Evolutionary conservation across 2,888 invertebrate genomes (phyloP).

Genomic region (Suillia variegata): DNA sequence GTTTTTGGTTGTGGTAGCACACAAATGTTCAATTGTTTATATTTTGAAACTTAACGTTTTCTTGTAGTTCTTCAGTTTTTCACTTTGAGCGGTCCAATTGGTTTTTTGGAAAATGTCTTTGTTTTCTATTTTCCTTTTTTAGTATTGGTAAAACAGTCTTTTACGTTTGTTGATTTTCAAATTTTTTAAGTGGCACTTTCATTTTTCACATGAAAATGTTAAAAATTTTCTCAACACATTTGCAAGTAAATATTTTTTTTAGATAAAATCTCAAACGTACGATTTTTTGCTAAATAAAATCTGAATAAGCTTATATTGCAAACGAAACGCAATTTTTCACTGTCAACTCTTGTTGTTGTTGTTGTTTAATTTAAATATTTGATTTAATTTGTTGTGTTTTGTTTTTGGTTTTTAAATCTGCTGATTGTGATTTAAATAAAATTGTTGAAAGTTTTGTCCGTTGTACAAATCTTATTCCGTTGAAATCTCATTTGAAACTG

Average conservation of each 20-base stretch:
- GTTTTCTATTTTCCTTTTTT: slow-evolving; percentile 26
- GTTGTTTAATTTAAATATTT: slow-evolving; percentile 15
- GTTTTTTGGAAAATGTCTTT: too few relatives aligned
- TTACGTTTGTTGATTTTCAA: slow-evolving; percentile 9
- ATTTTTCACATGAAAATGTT: slow-evolving; percentile 29
- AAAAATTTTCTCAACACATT: slow-evolving; percentile 23
- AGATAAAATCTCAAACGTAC: slow-evolving; percentile 37
- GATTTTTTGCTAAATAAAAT: slow-evolving; percentile 25
- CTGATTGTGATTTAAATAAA: too few relatives aligned
- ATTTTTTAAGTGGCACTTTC: slow-evolving; percentile 16
- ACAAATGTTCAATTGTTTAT: too few relatives aligned
- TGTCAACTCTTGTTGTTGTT: slow-evolving; percentile 6
- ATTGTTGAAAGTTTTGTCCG: slow-evolving; percentile 22
- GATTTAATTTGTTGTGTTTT: background rate
- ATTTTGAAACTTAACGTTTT: too few relatives aligned
- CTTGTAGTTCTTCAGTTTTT: too few relatives aligned
- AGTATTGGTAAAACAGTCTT: slow-evolving; percentile 5
- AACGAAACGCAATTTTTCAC: slow-evolving; percentile 20
- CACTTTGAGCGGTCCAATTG: too few relatives aligned
- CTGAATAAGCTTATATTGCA: slow-evolving; percentile 35
- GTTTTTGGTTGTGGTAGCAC: too few relatives aligned
- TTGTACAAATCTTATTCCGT: slow-evolving; percentile 37
- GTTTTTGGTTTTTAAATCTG: background rate
- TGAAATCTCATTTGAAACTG: slow-evolving; percentile 43
- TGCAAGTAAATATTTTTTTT: slow-evolving; percentile 17